Percentiles rank a stretch among this genome's conserved stretches.
Evolutionary conservation across 2,797 vertebrate species (phyloP).

Genomic region (Phoebastria nigripes): DNA sequence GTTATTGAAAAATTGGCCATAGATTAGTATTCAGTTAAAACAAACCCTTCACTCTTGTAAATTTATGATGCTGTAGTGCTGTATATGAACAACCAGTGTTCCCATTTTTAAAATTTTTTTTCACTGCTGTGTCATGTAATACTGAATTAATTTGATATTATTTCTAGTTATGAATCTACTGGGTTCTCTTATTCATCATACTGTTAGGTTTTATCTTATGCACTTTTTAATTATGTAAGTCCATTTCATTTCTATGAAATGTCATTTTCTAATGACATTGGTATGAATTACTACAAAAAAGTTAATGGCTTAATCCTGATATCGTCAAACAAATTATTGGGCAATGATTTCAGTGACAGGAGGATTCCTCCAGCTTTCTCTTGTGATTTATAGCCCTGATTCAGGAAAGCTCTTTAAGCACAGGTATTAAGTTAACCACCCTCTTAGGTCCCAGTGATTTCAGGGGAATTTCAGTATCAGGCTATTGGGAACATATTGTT

Average conservation of each 20-base stretch:
- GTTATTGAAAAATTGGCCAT: neutral
- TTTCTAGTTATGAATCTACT: neutral
- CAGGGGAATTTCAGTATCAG: neutral
- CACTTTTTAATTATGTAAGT: neutral
- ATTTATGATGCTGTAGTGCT: neutral
- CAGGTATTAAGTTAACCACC: neutral
- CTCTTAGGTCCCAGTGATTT: neutral
- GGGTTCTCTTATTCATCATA: neutral
- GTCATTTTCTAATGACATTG: neutral
- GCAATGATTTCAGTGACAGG: neutral
- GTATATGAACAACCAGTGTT: neutral
- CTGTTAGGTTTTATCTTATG: neutral
- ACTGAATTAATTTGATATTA: neutral
- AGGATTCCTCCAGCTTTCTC: neutral
- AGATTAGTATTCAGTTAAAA: neutral
- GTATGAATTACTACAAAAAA: neutral
- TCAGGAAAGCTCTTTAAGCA: neutral
- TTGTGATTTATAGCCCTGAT: neutral
- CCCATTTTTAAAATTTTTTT: fast-evolving
- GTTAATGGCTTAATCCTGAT: neutral
- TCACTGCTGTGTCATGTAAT: neutral
- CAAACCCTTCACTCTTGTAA: neutral
- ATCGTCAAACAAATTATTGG: neutral
- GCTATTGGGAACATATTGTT: neutral
- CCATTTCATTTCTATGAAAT: neutral